These are phyloP conservation scores for Champsocephalus gunnari DNA, from an alignment of 2,797 vertebrate genomes.

Conservation along the genomic window DNA sequence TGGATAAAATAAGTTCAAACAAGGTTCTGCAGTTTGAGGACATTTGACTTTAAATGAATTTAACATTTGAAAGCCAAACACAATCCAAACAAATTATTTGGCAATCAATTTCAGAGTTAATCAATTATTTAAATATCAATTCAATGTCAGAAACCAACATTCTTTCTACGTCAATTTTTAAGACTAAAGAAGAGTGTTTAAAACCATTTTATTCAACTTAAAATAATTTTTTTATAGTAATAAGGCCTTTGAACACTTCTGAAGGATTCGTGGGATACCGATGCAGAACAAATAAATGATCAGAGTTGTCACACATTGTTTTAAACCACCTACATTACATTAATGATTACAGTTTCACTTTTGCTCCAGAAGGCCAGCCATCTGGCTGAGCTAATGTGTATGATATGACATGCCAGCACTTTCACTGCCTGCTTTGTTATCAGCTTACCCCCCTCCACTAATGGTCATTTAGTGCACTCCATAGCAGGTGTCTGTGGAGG, in stretches of 20 bases:
- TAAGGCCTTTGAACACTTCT: too few relatives aligned
- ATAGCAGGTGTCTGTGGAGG: slow-evolving; percentile 84
- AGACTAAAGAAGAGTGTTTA: too few relatives aligned
- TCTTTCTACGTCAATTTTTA: too few relatives aligned
- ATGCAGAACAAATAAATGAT: background rate
- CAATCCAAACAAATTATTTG: too few relatives aligned
- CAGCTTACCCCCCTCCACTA: slow-evolving; percentile 64
- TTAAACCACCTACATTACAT: slow-evolving; percentile 22
- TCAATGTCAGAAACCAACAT: too few relatives aligned
- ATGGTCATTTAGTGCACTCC: slow-evolving; percentile 76
- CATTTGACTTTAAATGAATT: too few relatives aligned
- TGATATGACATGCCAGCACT: slow-evolving; percentile 77
- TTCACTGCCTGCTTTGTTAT: slow-evolving; percentile 80
- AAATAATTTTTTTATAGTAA: too few relatives aligned
- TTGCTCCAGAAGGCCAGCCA: slow-evolving; percentile 73
- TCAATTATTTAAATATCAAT: too few relatives aligned
- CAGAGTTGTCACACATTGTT: background rate
- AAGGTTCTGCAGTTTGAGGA: background rate
- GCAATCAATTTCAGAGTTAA: too few relatives aligned
- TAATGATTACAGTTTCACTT: slow-evolving; percentile 58
- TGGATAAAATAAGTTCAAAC: background rate
- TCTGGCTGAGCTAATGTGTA: slow-evolving; percentile 76
- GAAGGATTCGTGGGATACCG: background rate
- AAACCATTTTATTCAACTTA: too few relatives aligned
- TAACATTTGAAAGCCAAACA: too few relatives aligned